Evolutionary conservation across 2,113 vertebrate genomes (phyloP), one percentile per base, ranked within the genome.

Genomic region (Passer domesticus): DNA sequence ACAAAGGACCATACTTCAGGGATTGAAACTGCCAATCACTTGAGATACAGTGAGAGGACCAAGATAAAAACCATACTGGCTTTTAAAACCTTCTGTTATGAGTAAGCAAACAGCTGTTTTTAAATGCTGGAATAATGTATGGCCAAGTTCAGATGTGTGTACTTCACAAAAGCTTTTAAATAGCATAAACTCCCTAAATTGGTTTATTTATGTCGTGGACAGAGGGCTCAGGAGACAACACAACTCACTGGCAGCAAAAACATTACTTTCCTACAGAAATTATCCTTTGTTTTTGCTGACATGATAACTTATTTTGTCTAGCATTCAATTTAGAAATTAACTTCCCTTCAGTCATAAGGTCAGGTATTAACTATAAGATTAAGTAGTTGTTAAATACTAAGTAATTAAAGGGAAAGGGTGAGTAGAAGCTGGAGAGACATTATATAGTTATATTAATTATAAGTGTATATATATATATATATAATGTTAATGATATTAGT

Each of bases 361-460:
- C 87, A 85, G n/a, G 52, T 92, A 93, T 95, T 96, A 91, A 80
- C 63, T 83, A 66, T 7, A 88, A 74, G 56, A 70, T 52, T 77
- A 58, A 83, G 25, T 56, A 90, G 37, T n/a, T 92, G 21, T 83
- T 83, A 92, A 93, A 37, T 87, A 79, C 49, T 75, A 79, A 93
- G 49, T 79, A 92, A 60, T 85, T 56, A 80, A 80, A 43, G 30
- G 20, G 28, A 88, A 88, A 79, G n/a, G 23, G 31, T 77, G 74
- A 94, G 83, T 8, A 46, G 37, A 69, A 83, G 24, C 39, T 53
- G 6, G 41, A 53, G 37, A 83, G 22, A 13, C 10, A 17, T 76
- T 64, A 5, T 21, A 10, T 39, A 58, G 39, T 41, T 18, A 23
- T 60, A 43, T 15, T 59, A 60, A 58, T 88, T 60, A 15, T 1